Evolutionary conservation across 2,888 invertebrate species (phyloP), one percentile per base, ranked within the genome.

Genomic region (Crocallis elinguaria): DNA sequence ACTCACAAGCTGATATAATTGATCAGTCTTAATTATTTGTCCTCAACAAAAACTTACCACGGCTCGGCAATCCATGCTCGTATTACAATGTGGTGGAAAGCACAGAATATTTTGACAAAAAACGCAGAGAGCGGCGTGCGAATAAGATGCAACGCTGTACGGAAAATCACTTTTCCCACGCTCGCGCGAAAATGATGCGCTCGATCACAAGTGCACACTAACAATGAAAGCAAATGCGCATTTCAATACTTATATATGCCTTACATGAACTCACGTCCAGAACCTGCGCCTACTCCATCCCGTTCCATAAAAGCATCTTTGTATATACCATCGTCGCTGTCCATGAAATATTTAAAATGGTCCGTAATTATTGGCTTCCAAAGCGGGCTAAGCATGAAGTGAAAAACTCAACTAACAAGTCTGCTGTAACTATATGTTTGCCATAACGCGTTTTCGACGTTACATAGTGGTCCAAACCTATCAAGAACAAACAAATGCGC

Each of bases 171-270:
- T 74, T 78, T 79, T 82, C 79, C 67, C 78, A 79, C 73, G 61
- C 30, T 37, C 43, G 63, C 66, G 69, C 71, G 64, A 71, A 72
- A 69, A 64, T 73, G 78, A 79, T 81, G 82, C 73, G 74, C 69
- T 64, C 75, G 62, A 60, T 65, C 57, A 73, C 68, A 75, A 68
- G 64, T 70, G 71, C 79, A 66, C 71, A 75, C 72, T 69, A 64
- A 78, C 79, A 88, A 89, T 89, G 89, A 82, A 82, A 79, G 79
- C 74, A 71, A 69, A 76, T 74, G 74, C 75, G 62, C 67, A 69
- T 76, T 75, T 75, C 75, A 80, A 84, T 85, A 85, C 85, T 84
- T 87, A 84, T 89, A 87, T 90, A 89, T 84, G 78, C 66, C 71
- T 77, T 66, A 73, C 73, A 76, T 71, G 64, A 67, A 64, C 68